Evolutionary conservation across 2,113 vertebrate genomes (phyloP), one percentile per base, ranked within the genome.

Genomic region (Cinclus cinclus): DNA sequence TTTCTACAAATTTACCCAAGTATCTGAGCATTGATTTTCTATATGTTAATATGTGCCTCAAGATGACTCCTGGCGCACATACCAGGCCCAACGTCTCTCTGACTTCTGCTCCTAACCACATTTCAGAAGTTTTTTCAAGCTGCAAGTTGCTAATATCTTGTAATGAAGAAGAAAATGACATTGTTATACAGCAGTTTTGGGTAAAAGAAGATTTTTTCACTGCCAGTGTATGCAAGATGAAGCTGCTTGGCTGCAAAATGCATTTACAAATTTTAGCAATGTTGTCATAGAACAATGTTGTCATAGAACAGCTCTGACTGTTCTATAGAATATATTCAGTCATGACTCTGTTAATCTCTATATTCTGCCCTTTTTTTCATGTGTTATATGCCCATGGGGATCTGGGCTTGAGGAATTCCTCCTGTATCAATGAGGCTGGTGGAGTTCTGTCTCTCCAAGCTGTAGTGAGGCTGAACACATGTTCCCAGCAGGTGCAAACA

Each of bases 131-230:
- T 44, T 86, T 76, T 70, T 23, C 39, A 63, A n/a, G 10, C 2
- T 80, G 28, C 13, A 59, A 58, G 31, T 58, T 58, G 15, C n/a
- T 71, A 53, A 63, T 37, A 63, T 8, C 4, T 14, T 16, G 16
- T 33, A 6, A 70, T 37, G n/a, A 91, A 84, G 19, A 53, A 64
- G 22, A 0, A 0, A 81, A 59, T 24, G 5, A 20, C 0, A 6
- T 15, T 20, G 1, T 44, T 63, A 41, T 14, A 25, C 2, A 7
- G 31, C 39, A 77, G 5, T 8, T 89, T 87, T 21, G 35, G 31
- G 17, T 35, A 76, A 41, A 71, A 27, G 9, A 70, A 47, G 17
- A n/a, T 25, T 44, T 79, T 94, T 83, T 75, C 58, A 37, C 63
- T 68, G 16, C 19, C 25, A 67, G 4, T 27, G 23, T 52, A 52